These are phyloP conservation scores for Argyresthia albistria DNA, from an alignment of 2,888 invertebrate species.

Conservation along the genomic window DNA sequence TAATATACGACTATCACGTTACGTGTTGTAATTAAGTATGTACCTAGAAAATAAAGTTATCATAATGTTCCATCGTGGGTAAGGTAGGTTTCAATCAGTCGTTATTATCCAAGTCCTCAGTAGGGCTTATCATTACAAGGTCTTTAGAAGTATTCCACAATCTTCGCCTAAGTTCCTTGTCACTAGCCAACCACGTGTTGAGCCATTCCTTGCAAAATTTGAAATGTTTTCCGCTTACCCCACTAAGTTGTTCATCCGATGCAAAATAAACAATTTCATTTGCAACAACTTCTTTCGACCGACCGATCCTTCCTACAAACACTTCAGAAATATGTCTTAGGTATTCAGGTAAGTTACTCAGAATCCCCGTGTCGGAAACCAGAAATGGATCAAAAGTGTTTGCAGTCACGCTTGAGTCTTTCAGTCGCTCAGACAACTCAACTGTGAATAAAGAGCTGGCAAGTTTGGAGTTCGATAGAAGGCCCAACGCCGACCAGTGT, in stretches of 20 bases:
- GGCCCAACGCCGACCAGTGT: slow-evolving; percentile 29
- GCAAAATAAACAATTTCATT: slow-evolving; percentile 42
- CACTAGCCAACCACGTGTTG: slow-evolving; percentile 39
- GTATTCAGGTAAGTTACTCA: slow-evolving; percentile 28
- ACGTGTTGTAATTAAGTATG: too few relatives aligned
- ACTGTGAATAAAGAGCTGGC: slow-evolving; percentile 75
- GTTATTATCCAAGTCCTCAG: slow-evolving; percentile 41
- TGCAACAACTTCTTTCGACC: slow-evolving; percentile 42
- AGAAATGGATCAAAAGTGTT: slow-evolving; percentile 74
- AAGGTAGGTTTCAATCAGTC: not conserved
- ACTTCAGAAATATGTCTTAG: slow-evolving; percentile 25
- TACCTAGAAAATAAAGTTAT: too few relatives aligned
- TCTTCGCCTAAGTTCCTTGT: slow-evolving; percentile 25
- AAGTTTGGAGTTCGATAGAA: slow-evolving; percentile 64
- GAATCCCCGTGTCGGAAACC: slow-evolving; percentile 40
- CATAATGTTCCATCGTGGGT: too few relatives aligned
- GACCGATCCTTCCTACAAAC: slow-evolving; percentile 38
- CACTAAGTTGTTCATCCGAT: slow-evolving; percentile 30
- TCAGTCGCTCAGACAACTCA: slow-evolving; percentile 68
- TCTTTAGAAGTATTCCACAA: slow-evolving; percentile 46
- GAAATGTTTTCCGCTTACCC: slow-evolving; percentile 38
- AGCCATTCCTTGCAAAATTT: slow-evolving; percentile 42
- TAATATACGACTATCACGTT: too few relatives aligned
- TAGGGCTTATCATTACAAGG: slow-evolving; percentile 31
- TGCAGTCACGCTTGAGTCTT: slow-evolving; percentile 73